Conservation (phyloP, 2,113 vertebrate species). For the Porphyrio hochstetteri region DNA sequence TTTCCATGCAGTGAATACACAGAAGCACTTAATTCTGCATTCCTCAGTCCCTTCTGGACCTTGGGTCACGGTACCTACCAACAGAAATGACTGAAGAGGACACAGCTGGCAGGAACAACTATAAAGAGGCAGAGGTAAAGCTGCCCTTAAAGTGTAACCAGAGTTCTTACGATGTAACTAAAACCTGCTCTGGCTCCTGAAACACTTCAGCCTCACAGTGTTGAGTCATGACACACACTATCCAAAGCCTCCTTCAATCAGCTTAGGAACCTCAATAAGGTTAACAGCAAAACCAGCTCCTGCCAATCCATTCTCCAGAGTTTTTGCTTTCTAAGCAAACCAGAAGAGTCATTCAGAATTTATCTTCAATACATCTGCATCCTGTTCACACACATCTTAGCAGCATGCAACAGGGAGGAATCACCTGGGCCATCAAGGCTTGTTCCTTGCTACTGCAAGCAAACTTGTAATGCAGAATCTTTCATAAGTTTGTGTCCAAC, state of each 20-base stretch:
- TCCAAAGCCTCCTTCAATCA: slow-evolving; percentile 32
- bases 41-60: neutral
- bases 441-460: neutral
- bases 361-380: neutral
- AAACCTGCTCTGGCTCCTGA: slow-evolving; percentile 3
- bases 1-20: neutral
- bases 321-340: neutral
- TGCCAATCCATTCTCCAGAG: neutral
- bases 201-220: slow-evolving; percentile 16
- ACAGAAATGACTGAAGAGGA: neutral
- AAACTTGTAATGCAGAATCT: neutral
- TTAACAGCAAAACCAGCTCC: slow-evolving; percentile 26
- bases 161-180: neutral
- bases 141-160: neutral
- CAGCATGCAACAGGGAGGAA: neutral
- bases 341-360: neutral
- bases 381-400: fast-evolving
- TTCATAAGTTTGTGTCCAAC: neutral
- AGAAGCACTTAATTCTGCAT: neutral
- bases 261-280: neutral
- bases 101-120: neutral
- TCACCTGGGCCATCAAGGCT: neutral
- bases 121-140: neutral
- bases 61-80: neutral
- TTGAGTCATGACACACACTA: slow-evolving; percentile 49